These are phyloP conservation scores for Penaeus monodon DNA, from an alignment of 2,888 invertebrate genomes.

Conservation along the genomic window DNA sequence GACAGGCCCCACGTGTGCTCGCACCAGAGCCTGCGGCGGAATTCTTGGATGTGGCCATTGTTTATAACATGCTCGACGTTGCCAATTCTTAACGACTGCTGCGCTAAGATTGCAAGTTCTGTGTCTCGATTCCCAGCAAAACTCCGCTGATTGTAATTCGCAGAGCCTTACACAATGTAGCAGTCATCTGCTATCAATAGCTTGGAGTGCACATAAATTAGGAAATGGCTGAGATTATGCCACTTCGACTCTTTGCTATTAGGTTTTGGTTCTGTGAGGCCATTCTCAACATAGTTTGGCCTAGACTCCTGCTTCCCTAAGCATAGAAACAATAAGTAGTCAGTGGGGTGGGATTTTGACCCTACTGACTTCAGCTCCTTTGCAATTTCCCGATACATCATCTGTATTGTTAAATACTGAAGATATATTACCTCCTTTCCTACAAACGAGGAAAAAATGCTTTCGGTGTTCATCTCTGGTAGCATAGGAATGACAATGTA, in stretches of 20 bases:
- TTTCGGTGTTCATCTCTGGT: constrained; percentile 31
- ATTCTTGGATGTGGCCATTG: neutral
- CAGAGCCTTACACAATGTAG: constrained; percentile 42
- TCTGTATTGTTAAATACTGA: neutral
- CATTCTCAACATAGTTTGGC: no score
- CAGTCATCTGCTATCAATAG: constrained; percentile 46
- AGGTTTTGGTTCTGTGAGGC: no score
- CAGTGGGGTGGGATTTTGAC: constrained; percentile 40
- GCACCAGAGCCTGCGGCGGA: constrained; percentile 25
- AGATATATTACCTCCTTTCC: neutral
- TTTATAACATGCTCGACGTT: neutral
- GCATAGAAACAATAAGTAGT: constrained; percentile 53
- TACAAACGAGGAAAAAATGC: no score
- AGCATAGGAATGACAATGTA: constrained; percentile 55
- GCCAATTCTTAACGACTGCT: neutral
- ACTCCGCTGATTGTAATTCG: constrained; percentile 52
- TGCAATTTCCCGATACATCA: constrained; percentile 53
- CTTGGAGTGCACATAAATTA: constrained; percentile 56
- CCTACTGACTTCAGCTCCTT: constrained; percentile 29
- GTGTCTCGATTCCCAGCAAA: constrained; percentile 51
- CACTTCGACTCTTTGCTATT: neutral
- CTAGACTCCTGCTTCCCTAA: constrained; percentile 45
- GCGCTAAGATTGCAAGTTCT: constrained; percentile 39
- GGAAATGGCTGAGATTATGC: constrained; percentile 2
- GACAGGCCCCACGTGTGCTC: constrained; percentile 14